phyloP scores from a whole-genome alignment of 2,888 invertebrate genomes.

The Phalangium opilio region DNA sequence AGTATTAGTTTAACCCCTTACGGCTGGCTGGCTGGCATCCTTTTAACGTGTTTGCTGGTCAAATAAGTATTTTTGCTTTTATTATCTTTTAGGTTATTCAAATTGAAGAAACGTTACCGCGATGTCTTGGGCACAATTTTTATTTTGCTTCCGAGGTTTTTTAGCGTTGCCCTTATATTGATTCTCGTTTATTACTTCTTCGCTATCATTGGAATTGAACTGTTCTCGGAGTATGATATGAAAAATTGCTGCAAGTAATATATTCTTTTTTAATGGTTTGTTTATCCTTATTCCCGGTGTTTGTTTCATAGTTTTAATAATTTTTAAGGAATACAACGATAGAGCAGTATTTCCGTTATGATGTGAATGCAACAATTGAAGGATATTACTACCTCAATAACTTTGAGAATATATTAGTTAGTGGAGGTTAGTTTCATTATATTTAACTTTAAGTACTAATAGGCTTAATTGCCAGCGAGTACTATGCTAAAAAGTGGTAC shows the following conservation, averaged over 20 bases:
- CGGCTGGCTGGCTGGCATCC: too few species aligned
- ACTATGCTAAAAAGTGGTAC: too few species aligned
- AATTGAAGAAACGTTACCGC: slow-evolving; percentile 44
- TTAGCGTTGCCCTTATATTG: slow-evolving; percentile 67
- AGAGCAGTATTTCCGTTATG: slow-evolving; percentile 61
- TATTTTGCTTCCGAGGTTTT: slow-evolving; percentile 62
- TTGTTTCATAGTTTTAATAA: too few species aligned
- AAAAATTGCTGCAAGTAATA: slow-evolving; percentile 67
- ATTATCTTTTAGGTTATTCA: slow-evolving; percentile 11
- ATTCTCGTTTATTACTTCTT: slow-evolving; percentile 62
- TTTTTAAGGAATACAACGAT: slow-evolving; percentile 58
- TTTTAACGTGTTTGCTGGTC: too few species aligned
- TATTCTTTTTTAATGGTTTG: not conserved
- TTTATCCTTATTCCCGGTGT: too few species aligned
- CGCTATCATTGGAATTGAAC: slow-evolving; percentile 77
- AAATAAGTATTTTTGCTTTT: too few species aligned
- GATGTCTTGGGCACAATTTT: slow-evolving; percentile 70
- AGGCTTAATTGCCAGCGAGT: too few species aligned
- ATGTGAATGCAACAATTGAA: slow-evolving; percentile 42
- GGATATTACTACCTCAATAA: slow-evolving; percentile 79
- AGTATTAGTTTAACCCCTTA: too few species aligned
- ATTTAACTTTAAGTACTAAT: too few species aligned
- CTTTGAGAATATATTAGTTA: slow-evolving; percentile 59
- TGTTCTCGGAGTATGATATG: slow-evolving; percentile 57
- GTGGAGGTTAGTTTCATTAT: slow-evolving; percentile 39